phyloP scores from a whole-genome alignment of 2,888 invertebrate genomes.

The Cerastoderma edule region DNA sequence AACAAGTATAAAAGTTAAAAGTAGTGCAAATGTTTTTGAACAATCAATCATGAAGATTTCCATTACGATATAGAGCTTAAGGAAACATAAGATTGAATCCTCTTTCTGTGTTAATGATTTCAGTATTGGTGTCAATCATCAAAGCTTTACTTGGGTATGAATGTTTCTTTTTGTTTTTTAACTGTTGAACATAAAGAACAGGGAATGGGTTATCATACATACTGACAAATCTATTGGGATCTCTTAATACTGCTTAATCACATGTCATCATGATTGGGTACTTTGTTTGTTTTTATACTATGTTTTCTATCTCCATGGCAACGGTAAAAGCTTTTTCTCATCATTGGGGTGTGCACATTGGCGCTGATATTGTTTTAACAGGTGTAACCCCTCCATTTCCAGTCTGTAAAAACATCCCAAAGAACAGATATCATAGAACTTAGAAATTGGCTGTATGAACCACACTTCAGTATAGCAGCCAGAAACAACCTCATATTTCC shows the following conservation, averaged over 20 bases:
- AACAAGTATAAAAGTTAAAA: too few species aligned
- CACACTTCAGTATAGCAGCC: too few species aligned
- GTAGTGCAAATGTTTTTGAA: too few species aligned
- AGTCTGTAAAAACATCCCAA: background rate
- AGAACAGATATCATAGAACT: too few species aligned
- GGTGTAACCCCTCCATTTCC: slow-evolving; percentile 11
- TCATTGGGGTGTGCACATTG: background rate
- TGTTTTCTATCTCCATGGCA: slow-evolving; percentile 19
- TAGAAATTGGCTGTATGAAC: too few species aligned
- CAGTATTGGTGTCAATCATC: background rate
- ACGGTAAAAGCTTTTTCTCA: slow-evolving; percentile 8
- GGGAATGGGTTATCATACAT: background rate
- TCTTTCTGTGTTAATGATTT: background rate
- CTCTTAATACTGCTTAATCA: background rate
- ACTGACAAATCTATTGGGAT: background rate
- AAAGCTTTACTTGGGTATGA: slow-evolving; percentile 2
- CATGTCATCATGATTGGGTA: slow-evolving; percentile 14
- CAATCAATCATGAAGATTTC: too few species aligned
- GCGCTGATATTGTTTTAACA: slow-evolving; percentile 19
- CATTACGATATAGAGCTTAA: too few species aligned
- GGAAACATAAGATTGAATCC: too few species aligned
- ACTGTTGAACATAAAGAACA: background rate
- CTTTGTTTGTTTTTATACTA: slow-evolving; percentile 22
- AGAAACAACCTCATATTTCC: too few species aligned
- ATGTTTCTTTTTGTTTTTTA: background rate